Conservation (phyloP, 2,888 invertebrate species). For the Pollenia amentaria region DNA sequence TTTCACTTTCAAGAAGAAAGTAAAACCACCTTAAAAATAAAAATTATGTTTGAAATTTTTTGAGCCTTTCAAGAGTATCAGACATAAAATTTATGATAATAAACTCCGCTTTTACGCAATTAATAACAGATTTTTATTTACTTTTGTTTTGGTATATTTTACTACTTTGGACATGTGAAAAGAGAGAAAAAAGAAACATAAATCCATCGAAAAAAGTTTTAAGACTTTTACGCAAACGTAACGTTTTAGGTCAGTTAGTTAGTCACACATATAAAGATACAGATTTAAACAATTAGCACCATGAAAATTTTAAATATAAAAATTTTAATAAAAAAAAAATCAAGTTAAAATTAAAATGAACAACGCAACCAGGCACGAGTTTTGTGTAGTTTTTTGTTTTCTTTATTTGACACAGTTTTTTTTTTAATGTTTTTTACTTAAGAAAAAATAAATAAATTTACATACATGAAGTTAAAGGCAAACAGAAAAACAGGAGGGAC, state of each 20-base stretch:
- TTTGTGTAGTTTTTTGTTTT: constrained; percentile 36
- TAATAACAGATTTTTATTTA: constrained; percentile 25
- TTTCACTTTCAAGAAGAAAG: constrained; percentile 49
- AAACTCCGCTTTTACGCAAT: constrained; percentile 40
- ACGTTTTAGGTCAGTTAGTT: constrained; percentile 64
- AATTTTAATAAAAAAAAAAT: constrained; percentile 20
- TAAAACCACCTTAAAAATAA: constrained; percentile 16
- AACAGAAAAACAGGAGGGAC: constrained; percentile 6
- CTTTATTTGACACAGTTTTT: constrained; percentile 53
- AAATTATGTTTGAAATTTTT: not conserved
- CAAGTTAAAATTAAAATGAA: constrained; percentile 49
- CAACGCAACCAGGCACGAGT: constrained; percentile 53
- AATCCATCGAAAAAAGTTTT: constrained; percentile 5
- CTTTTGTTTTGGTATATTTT: not conserved
- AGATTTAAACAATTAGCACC: constrained; percentile 63
- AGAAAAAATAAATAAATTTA: constrained; percentile 19
- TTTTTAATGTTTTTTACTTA: constrained; percentile 11
- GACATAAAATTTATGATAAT: not conserved
- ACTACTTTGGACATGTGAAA: not conserved
- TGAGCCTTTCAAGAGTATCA: not conserved
- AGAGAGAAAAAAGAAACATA: constrained; percentile 10
- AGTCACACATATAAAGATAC: constrained; percentile 22
- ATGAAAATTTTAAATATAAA: constrained; percentile 40
- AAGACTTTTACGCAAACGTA: constrained; percentile 53
- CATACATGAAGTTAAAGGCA: constrained; percentile 10